phyloP scores from a whole-genome alignment of 1,140 invertebrate genomes.

The Anthonomus grandis region DNA sequence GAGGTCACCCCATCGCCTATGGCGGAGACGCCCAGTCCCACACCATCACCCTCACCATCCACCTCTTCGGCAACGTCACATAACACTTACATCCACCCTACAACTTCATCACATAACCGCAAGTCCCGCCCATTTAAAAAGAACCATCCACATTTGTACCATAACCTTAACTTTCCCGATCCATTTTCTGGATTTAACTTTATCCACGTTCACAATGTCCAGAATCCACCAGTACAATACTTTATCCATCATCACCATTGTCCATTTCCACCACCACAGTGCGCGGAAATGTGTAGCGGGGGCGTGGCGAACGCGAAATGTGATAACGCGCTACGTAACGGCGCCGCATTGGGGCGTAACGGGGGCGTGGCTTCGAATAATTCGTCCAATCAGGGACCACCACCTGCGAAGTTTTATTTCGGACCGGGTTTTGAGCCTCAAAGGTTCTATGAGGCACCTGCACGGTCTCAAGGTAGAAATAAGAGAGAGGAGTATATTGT shows the following conservation, averaged over 20 bases:
- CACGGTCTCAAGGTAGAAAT: conserved; percentile 33
- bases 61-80: conserved; percentile 1
- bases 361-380: conserved; percentile 21
- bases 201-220: conserved; percentile 28
- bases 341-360: conserved; percentile 12
- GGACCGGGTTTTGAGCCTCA: conserved; percentile 54
- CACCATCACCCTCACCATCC: background rate
- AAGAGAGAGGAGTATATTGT: conserved; percentile 57
- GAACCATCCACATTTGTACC: conserved; percentile 14
- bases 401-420: conserved; percentile 52
- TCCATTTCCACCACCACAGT: conserved; percentile 41
- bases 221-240: conserved; percentile 41
- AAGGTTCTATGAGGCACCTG: conserved; percentile 30
- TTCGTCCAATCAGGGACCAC: conserved; percentile 20
- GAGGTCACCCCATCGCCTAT: conserved; percentile 10
- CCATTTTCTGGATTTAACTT: conserved; percentile 26
- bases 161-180: conserved; percentile 18
- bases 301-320: conserved; percentile 24
- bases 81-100: background rate
- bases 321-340: conserved; percentile 39
- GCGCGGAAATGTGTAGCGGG: conserved; percentile 20
- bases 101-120: background rate
- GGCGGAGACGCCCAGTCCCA: conserved; percentile 12
- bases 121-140: conserved; percentile 19
- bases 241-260: conserved; percentile 48